A percentile compares a stretch with the other conserved stretches of the same genome.
Conservation (phyloP, 2,797 vertebrate genomes). For the Artibeus lituratus region DNA sequence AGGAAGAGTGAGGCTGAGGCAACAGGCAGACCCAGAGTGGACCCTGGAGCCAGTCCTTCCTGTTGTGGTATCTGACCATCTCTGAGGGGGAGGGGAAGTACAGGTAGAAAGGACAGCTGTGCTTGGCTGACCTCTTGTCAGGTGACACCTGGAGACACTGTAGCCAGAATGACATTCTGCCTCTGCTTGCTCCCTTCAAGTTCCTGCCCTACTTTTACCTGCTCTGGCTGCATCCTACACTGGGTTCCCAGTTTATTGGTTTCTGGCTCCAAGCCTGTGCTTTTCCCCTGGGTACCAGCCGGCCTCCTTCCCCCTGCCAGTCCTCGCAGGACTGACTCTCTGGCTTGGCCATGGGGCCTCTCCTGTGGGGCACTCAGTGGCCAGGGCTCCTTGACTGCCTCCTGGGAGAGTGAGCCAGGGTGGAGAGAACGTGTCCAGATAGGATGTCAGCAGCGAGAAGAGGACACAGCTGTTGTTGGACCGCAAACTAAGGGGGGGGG, state of each 20-base stretch:
- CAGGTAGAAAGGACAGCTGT: neutral
- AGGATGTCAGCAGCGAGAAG: neutral
- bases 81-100: neutral
- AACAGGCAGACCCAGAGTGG: neutral
- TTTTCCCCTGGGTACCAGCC: neutral
- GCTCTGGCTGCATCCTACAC: neutral
- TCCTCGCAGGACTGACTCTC: neutral
- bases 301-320: neutral
- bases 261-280: neutral
- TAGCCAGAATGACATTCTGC: neutral
- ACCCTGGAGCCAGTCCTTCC: neutral
- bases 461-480: neutral
- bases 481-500: neutral
- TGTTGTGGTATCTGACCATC: neutral
- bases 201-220: neutral
- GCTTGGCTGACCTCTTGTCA: neutral
- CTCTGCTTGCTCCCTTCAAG: neutral
- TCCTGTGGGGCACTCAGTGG: neutral
- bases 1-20: neutral
- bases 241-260: neutral
- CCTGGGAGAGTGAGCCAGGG: neutral
- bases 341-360: neutral
- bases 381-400: neutral
- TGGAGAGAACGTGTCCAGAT: neutral
- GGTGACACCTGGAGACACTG: neutral